phyloP scores from a whole-genome alignment of 37 sponge, comb jelly and placozoan species.

The Tethya wilhelma region DNA sequence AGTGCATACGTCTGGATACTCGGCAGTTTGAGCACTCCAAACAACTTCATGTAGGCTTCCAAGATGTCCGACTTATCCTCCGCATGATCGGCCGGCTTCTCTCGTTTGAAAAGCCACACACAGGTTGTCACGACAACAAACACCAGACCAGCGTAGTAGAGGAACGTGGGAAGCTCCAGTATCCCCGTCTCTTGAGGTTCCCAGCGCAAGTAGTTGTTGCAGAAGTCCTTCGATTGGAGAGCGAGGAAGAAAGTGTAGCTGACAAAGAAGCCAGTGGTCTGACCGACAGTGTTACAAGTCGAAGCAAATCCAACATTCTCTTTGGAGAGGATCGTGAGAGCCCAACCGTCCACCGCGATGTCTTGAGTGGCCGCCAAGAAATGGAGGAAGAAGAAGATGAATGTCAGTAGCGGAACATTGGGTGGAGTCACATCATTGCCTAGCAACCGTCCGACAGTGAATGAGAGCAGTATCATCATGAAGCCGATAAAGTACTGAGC shows the following conservation, averaged over 20 bases:
- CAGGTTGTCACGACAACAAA: conserved; percentile 84
- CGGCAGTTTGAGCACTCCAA: conserved; percentile 55
- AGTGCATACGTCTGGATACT: conserved; percentile 57
- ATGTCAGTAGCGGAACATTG: conserved; percentile 62
- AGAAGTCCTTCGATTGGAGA: conserved; percentile 92
- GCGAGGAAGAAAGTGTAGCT: conserved; percentile 94
- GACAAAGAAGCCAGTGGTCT: conserved; percentile 94
- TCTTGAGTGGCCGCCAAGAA: conserved; percentile 89
- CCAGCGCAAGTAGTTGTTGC: conserved; percentile 78
- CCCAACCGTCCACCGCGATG: conserved; percentile 99
- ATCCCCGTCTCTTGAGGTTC: conserved; percentile 79
- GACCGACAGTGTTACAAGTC: conserved; percentile 96
- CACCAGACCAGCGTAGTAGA: conserved; percentile 88
- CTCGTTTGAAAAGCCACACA: conserved; percentile 82
- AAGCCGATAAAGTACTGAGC: conserved; percentile 84
- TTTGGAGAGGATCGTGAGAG: conserved; percentile 89
- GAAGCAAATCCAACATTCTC: conserved; percentile 91
- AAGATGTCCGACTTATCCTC: conserved; percentile 15
- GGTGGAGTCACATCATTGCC: conserved; percentile 45
- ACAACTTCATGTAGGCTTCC: conserved; percentile 66
- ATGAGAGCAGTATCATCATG: conserved; percentile 81
- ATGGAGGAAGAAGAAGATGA: conserved; percentile 81
- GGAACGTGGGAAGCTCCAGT: conserved; percentile 70
- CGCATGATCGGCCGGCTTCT: conserved; percentile 32
- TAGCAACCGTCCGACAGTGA: conserved; percentile 42